phyloP scores from a whole-genome alignment of 1,140 invertebrate species.

The Saccostrea glomerata region DNA sequence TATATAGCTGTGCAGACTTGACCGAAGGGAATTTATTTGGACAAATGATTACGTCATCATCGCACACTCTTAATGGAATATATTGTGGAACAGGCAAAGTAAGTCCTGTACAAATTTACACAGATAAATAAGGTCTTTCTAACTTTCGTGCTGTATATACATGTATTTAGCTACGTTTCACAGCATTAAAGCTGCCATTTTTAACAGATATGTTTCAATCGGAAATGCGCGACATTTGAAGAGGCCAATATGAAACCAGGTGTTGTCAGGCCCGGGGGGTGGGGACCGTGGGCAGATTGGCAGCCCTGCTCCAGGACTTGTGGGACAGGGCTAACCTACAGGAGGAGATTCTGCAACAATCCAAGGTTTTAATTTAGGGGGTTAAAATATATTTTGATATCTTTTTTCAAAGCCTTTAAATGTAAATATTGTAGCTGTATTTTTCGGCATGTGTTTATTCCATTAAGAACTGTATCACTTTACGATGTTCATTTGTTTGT shows the following conservation, averaged over 20 bases:
- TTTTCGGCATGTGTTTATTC: no score
- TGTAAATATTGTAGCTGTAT: no score
- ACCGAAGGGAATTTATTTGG: slow-evolving; percentile 22
- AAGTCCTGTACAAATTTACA: not conserved
- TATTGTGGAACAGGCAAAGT: slow-evolving; percentile 44
- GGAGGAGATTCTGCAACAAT: slow-evolving; percentile 25
- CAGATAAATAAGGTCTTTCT: no score
- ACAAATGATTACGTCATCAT: not conserved
- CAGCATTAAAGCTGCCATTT: no score
- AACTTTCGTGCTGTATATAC: no score
- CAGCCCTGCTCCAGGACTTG: slow-evolving; percentile 36
- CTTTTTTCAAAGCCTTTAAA: no score
- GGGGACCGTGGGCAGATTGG: slow-evolving; percentile 33
- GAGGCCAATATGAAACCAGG: not conserved
- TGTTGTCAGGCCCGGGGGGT: slow-evolving; percentile 16
- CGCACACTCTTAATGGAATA: not conserved
- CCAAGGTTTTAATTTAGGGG: not conserved
- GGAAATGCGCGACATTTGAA: slow-evolving; percentile 4
- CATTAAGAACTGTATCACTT: no score
- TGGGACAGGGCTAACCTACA: slow-evolving; percentile 33
- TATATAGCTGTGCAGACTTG: slow-evolving; percentile 19
- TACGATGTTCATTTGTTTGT: no score
- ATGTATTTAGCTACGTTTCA: no score
- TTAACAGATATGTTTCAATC: slow-evolving; percentile 42
- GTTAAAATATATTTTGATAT: no score